Conservation (phyloP, 2,797 vertebrate genomes). For the Ptychobarbus kaznakovi region DNA sequence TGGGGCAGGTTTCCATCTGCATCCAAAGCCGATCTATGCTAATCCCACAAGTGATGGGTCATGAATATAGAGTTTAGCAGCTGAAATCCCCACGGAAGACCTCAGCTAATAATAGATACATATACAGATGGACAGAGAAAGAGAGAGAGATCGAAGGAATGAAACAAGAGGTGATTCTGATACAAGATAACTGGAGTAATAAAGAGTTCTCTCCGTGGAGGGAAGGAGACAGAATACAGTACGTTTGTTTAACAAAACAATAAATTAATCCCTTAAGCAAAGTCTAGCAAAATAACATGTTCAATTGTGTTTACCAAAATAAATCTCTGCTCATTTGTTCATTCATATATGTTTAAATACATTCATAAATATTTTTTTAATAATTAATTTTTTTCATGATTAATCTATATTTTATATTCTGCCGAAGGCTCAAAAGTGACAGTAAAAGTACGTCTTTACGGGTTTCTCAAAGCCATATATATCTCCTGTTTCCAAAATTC, state of each 20-base stretch:
- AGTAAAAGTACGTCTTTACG: too few relatives aligned
- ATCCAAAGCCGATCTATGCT: constrained; percentile 73
- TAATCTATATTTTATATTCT: too few relatives aligned
- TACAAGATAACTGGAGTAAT: not conserved
- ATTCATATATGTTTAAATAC: not conserved
- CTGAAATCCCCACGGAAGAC: constrained; percentile 79
- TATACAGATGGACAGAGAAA: constrained; percentile 54
- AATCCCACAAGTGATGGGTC: constrained; percentile 87
- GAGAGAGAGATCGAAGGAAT: constrained; percentile 4
- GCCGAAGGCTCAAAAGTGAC: not conserved
- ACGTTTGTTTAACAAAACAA: not conserved
- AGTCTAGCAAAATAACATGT: not conserved
- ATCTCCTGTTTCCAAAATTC: too few relatives aligned
- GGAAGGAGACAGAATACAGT: not conserved
- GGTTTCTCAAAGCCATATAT: too few relatives aligned
- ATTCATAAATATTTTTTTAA: too few relatives aligned
- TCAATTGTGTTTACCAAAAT: not conserved
- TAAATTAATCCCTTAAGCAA: too few relatives aligned
- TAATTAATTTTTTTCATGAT: too few relatives aligned
- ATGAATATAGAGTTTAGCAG: constrained; percentile 85
- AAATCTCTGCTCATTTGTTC: not conserved
- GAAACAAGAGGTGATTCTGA: not conserved
- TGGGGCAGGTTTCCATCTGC: constrained; percentile 27
- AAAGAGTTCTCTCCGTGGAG: not conserved
- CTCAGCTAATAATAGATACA: constrained; percentile 79